Conservation (phyloP, 2,888 invertebrate species). For the Lycocerus yunnanus region DNA sequence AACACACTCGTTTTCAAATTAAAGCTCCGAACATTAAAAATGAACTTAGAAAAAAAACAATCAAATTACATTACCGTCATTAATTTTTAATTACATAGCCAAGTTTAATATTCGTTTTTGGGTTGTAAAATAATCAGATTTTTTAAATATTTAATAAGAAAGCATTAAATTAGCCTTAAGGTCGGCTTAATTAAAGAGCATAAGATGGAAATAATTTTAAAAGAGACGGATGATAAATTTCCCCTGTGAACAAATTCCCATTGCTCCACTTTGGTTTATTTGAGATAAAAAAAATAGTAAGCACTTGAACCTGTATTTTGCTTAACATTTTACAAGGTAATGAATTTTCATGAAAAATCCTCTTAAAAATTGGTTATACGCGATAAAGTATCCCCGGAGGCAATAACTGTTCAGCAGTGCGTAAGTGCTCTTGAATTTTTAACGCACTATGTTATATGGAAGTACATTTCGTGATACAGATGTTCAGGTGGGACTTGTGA, state of each 20-base stretch:
- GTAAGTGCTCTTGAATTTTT: conserved; percentile 32
- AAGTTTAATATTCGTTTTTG: background rate
- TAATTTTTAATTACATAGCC: background rate
- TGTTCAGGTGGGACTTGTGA: conserved; percentile 37
- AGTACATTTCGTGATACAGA: conserved; percentile 38
- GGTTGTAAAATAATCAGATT: background rate
- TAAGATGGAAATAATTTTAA: background rate
- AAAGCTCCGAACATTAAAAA: background rate
- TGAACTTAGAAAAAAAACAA: background rate
- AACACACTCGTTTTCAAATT: background rate
- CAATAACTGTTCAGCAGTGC: conserved; percentile 28
- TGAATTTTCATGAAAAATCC: conserved; percentile 30
- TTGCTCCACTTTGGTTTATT: conserved; percentile 11
- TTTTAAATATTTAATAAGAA: background rate
- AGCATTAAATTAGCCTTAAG: background rate
- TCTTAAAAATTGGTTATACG: conserved; percentile 29
- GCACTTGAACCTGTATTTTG: conserved; percentile 16
- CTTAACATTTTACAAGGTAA: conserved; percentile 26
- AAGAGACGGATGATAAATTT: conserved; percentile 5
- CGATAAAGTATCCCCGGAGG: conserved; percentile 29
- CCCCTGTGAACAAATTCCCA: conserved; percentile 16
- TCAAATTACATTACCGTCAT: background rate
- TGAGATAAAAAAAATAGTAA: conserved; percentile 12
- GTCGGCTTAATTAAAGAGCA: background rate
- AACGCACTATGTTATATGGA: conserved; percentile 23